phyloP scores from a whole-genome alignment of 1,140 invertebrate species.

The Propsilocerus akamusi region DNA sequence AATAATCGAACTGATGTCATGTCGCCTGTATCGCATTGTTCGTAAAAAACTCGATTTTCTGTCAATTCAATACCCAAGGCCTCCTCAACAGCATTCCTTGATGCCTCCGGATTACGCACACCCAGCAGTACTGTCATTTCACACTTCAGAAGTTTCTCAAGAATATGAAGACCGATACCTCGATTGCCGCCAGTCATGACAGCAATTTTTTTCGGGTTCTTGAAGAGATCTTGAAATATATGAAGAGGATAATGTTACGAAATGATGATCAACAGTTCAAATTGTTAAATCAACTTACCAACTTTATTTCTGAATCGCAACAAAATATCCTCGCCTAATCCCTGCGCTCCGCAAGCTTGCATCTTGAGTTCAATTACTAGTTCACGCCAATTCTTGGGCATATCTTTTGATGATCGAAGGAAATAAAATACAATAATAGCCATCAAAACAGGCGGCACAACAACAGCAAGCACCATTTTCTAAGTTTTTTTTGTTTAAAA shows the following conservation, averaged over 20 bases:
- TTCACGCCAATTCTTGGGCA: conserved; percentile 23
- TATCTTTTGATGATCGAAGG: conserved; percentile 19
- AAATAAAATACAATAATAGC: conserved; percentile 16
- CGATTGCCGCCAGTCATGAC: conserved; percentile 75
- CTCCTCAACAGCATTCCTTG: conserved; percentile 30
- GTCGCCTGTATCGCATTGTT: conserved; percentile 28
- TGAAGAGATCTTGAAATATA: too few species aligned
- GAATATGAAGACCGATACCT: conserved; percentile 73
- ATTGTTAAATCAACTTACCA: too few species aligned
- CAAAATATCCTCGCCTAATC: conserved; percentile 29
- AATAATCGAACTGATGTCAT: conserved; percentile 61
- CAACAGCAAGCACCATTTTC: too few species aligned
- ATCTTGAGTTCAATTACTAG: conserved; percentile 29
- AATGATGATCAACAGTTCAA: too few species aligned
- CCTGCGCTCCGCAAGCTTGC: conserved; percentile 29
- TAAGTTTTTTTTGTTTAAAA: too few species aligned
- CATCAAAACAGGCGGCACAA: too few species aligned
- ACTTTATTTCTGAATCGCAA: conserved; percentile 29
- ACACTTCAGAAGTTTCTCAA: conserved; percentile 55
- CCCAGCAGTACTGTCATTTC: conserved; percentile 74
- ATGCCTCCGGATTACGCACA: conserved; percentile 45
- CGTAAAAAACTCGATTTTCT: conserved; percentile 19
- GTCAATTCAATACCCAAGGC: conserved; percentile 14
- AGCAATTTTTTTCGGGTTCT: conserved; percentile 44
- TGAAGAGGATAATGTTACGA: too few species aligned